phyloP scores from a whole-genome alignment of 2,888 invertebrate genomes.

The Zaprionus obscuricornis region DNA sequence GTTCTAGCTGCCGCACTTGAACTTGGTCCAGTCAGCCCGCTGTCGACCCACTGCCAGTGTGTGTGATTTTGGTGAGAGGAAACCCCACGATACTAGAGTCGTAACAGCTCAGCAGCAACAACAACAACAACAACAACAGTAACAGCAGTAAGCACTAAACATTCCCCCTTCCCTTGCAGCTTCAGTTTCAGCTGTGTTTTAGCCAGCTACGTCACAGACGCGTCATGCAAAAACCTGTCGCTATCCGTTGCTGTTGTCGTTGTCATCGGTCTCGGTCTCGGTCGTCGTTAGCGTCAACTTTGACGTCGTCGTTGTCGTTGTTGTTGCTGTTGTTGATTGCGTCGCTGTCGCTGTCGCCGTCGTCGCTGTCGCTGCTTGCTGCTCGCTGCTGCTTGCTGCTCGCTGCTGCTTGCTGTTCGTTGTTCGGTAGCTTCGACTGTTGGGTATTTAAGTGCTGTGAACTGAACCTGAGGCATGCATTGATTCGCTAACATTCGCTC shows the following conservation, averaged over 20 bases:
- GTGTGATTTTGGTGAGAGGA: conserved; percentile 65
- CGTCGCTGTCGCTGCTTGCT: conserved; percentile 32
- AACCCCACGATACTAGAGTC: conserved; percentile 57
- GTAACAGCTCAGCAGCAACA: no score
- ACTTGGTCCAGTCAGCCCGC: conserved; percentile 69
- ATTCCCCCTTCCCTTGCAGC: conserved; percentile 2
- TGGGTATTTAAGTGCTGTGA: conserved; percentile 87
- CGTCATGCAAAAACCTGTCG: conserved; percentile 79
- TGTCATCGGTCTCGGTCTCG: conserved; percentile 50
- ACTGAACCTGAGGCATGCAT: conserved; percentile 87
- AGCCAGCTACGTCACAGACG: conserved; percentile 66
- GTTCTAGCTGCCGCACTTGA: conserved; percentile 75
- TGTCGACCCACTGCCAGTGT: conserved; percentile 71
- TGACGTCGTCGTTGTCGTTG: conserved; percentile 29
- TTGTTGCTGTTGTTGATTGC: no score
- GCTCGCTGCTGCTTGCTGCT: no score
- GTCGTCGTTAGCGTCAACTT: conserved; percentile 31
- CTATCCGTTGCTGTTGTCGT: conserved; percentile 19
- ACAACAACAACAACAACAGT: conserved; percentile 15
- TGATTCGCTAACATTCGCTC: conserved; percentile 88
- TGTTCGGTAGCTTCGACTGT: conserved; percentile 38
- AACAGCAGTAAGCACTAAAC: conserved; percentile 1
- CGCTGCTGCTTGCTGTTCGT: conserved; percentile 32
- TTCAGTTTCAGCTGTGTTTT: not conserved
- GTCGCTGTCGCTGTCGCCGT: conserved; percentile 16